Conservation (phyloP, 2,888 invertebrate species). For the Macropis europaea region DNA sequence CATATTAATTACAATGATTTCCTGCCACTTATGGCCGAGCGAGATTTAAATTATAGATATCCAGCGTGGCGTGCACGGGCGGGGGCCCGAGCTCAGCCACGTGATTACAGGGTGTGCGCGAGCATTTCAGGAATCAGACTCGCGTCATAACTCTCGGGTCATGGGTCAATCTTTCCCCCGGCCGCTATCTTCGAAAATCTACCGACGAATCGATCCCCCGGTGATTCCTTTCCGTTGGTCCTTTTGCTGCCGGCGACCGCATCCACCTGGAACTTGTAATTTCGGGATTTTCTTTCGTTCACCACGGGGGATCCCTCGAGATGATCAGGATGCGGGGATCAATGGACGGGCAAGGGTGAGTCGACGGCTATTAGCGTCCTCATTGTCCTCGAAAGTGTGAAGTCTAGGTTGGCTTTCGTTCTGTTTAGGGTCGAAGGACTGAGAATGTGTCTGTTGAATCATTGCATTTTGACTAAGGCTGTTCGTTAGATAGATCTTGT, state of each 20-base stretch:
- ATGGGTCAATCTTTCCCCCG: conserved; percentile 57
- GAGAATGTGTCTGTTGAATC: too few species aligned
- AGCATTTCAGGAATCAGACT: conserved; percentile 70
- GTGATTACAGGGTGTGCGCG: conserved; percentile 64
- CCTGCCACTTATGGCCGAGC: conserved; percentile 68
- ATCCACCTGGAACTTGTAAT: background rate
- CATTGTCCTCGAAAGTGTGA: too few species aligned
- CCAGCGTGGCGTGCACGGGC: conserved; percentile 43
- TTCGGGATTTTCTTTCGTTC: background rate
- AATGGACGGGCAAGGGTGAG: too few species aligned
- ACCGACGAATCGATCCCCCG: conserved; percentile 28
- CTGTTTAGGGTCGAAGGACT: too few species aligned
- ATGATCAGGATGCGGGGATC: background rate
- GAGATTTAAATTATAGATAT: conserved; percentile 75
- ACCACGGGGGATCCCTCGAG: background rate
- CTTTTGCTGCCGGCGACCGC: background rate
- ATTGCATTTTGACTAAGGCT: too few species aligned
- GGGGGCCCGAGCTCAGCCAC: conserved; percentile 43
- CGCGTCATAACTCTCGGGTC: conserved; percentile 65
- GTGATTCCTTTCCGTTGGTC: background rate
- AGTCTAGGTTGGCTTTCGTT: too few species aligned
- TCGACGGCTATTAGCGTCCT: too few species aligned
- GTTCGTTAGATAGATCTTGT: too few species aligned
- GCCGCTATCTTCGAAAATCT: conserved; percentile 37
- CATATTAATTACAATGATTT: conserved; percentile 74